These are phyloP conservation scores for Enteromius mattozi DNA, from an alignment of 2,797 vertebrate genomes.

Conservation along the genomic window DNA sequence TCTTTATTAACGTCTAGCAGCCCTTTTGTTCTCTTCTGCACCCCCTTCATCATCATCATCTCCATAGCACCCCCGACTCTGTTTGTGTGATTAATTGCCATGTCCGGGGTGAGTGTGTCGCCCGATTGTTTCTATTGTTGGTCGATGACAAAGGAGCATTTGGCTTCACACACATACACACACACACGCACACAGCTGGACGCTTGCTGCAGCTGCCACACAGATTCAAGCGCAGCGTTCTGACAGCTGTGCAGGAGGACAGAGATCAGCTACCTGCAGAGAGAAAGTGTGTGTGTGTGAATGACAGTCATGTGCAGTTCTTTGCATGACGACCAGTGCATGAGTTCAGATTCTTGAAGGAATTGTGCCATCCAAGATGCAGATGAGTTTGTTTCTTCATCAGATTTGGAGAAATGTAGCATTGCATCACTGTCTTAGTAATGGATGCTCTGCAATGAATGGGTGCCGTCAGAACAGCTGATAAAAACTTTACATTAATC, in stretches of 20 bases:
- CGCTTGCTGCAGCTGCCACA: slow-evolving; percentile 36
- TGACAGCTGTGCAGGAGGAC: slow-evolving; percentile 48
- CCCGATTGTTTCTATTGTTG: slow-evolving; percentile 61
- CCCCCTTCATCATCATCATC: slow-evolving; percentile 4
- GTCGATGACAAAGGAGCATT: slow-evolving; percentile 69
- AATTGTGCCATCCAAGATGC: neutral
- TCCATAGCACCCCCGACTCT: slow-evolving; percentile 31
- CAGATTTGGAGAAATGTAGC: neutral
- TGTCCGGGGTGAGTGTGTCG: slow-evolving; percentile 52
- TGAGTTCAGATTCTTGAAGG: neutral
- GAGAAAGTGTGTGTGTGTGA: slow-evolving; percentile 36
- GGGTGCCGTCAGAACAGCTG: neutral
- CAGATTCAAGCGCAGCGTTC: slow-evolving; percentile 35
- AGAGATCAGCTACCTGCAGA: slow-evolving; percentile 53
- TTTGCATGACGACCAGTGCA: neutral
- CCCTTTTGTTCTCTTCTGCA: slow-evolving; percentile 6
- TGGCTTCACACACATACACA: slow-evolving; percentile 43
- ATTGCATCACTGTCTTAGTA: neutral
- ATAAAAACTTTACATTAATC: neutral
- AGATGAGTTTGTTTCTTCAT: neutral
- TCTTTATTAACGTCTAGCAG: neutral
- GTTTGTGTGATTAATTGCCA: slow-evolving; percentile 48
- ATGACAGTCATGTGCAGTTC: neutral
- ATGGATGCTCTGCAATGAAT: neutral
- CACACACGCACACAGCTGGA: slow-evolving; percentile 45